Conservation (phyloP, 2,113 vertebrate species). For the Rhabdornis inornatus region DNA sequence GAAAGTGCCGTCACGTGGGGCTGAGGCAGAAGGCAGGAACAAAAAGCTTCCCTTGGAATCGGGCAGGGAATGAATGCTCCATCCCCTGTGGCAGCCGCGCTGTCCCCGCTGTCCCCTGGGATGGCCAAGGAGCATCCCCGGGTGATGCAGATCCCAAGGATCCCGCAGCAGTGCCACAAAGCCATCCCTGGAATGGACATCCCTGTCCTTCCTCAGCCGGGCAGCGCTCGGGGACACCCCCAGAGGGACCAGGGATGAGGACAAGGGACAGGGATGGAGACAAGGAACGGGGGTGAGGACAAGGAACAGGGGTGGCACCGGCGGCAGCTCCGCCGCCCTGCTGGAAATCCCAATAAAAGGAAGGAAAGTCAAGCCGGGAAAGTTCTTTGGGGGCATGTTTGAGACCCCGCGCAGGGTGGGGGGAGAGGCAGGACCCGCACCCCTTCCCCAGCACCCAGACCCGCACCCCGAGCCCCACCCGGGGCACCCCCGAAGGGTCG, state of each 20-base stretch:
- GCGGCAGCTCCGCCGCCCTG: background rate
- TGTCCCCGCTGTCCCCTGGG: background rate
- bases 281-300: too few species aligned
- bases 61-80: background rate
- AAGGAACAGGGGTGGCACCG: too few species aligned
- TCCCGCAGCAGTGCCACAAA: fast-evolving
- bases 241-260: too few species aligned
- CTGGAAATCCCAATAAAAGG: background rate
- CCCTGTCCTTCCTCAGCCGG: fast-evolving
- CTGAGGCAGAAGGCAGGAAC: background rate
- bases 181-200: too few species aligned
- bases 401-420: fast-evolving
- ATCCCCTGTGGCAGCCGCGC: fast-evolving
- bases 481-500: background rate
- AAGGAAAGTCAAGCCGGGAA: background rate
- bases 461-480: background rate
- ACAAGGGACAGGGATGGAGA: too few species aligned
- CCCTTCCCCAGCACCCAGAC: background rate
- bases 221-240: background rate
- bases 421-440: background rate
- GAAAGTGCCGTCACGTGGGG: background rate
- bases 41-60: background rate
- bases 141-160: fast-evolving
- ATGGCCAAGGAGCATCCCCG: background rate
- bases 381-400: background rate